A percentile compares a stretch with the other conserved stretches of the same genome.
phyloP scores from a whole-genome alignment of 2,113 vertebrate genomes.

The Tinamus guttatus region DNA sequence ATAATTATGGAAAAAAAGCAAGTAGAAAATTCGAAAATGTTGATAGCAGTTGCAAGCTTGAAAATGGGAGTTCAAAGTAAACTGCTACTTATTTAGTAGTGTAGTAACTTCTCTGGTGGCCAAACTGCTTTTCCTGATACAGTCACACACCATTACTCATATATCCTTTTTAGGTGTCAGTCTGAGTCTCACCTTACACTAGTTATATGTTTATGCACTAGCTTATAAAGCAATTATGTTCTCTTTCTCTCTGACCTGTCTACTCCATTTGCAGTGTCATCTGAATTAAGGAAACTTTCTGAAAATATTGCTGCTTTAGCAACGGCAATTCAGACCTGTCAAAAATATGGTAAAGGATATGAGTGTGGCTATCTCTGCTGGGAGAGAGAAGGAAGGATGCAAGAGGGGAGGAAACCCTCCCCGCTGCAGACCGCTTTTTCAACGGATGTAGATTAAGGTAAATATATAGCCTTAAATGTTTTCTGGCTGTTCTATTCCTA shows the following conservation, averaged over 20 bases:
- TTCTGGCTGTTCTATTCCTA: background rate
- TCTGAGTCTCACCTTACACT: conserved; percentile 16
- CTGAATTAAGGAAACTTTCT: conserved; percentile 11
- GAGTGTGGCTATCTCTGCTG: accelerated
- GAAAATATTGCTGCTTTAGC: conserved; percentile 25
- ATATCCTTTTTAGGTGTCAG: background rate
- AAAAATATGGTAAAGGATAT: background rate
- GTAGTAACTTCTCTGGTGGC: background rate
- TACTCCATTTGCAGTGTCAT: conserved; percentile 1
- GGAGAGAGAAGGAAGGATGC: background rate
- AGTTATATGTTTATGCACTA: conserved; percentile 35
- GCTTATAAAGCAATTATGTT: background rate
- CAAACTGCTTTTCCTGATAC: conserved; percentile 35
- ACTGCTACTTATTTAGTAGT: background rate
- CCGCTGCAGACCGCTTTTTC: background rate
- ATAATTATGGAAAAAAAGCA: conserved; percentile 13
- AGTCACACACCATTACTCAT: conserved; percentile 46
- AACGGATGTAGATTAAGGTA: background rate
- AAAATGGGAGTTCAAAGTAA: conserved; percentile 23
- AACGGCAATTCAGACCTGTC: background rate
- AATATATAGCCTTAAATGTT: background rate
- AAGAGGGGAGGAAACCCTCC: background rate
- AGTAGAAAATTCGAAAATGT: background rate
- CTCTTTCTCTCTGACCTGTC: background rate
- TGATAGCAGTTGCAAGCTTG: background rate